A percentile compares a stretch with the other conserved stretches of the same genome.
Conservation (phyloP, 2,797 vertebrate species). For the Cercopithecus hamlyni region DNA sequence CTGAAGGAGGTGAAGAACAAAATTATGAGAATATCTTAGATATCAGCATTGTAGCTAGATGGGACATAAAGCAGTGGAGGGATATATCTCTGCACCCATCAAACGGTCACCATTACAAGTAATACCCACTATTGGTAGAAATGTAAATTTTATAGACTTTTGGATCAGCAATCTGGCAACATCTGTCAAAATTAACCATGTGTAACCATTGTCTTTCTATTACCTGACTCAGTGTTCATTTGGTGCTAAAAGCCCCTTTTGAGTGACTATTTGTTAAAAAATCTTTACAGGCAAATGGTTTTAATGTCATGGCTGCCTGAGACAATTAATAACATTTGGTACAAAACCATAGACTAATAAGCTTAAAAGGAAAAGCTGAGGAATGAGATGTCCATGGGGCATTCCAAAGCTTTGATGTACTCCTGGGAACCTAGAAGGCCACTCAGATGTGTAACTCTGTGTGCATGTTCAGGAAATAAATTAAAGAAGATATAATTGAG, state of each 20-base stretch:
- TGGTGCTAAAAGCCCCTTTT: background rate
- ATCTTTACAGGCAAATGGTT: conserved; percentile 16
- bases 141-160: background rate
- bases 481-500: conserved; percentile 8
- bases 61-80: background rate
- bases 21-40: background rate
- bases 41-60: background rate
- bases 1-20: background rate
- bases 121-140: background rate
- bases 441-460: background rate
- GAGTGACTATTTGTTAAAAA: background rate
- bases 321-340: background rate
- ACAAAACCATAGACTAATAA: background rate
- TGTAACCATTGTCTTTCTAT: background rate
- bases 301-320: background rate
- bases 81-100: background rate
- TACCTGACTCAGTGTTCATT: background rate
- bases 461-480: background rate
- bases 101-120: background rate
- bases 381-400: background rate
- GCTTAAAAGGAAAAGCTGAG: background rate
- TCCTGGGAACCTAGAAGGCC: background rate
- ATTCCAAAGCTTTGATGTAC: background rate
- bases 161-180: background rate
- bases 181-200: background rate